Percentiles rank a stretch among this genome's conserved stretches.
phyloP scores from a whole-genome alignment of 2,888 invertebrate genomes.

The Chesias legatella region DNA sequence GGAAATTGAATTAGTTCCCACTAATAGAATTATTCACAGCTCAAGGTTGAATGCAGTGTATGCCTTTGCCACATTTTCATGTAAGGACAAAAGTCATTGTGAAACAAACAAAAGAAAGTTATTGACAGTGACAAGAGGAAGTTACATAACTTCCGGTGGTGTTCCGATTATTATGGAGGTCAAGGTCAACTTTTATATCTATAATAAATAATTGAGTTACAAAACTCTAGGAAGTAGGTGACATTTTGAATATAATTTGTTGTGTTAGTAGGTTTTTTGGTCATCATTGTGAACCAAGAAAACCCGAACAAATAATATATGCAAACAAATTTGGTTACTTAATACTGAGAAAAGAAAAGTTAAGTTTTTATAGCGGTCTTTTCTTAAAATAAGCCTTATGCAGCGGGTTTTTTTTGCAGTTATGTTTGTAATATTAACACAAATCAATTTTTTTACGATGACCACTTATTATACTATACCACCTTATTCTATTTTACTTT shows the following conservation, averaged over 20 bases:
- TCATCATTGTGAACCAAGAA: too few species aligned
- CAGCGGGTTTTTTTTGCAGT: too few species aligned
- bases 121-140: constrained; percentile 59
- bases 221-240: constrained; percentile 8
- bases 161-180: constrained; percentile 42
- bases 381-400: too few species aligned
- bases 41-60: constrained; percentile 27
- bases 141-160: constrained; percentile 50
- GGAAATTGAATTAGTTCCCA: constrained; percentile 27
- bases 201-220: neutral
- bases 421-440: too few species aligned
- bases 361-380: too few species aligned
- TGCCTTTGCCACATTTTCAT: constrained; percentile 24
- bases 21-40: constrained; percentile 25
- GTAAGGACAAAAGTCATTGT: constrained; percentile 33
- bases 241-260: neutral
- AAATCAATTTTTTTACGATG: too few species aligned
- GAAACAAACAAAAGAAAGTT: constrained; percentile 54
- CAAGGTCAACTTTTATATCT: constrained; percentile 39
- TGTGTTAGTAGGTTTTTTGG: too few species aligned
- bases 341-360: too few species aligned
- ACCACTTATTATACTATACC: too few species aligned
- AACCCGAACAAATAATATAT: too few species aligned
- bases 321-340: too few species aligned
- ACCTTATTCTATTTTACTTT: too few species aligned